Percentiles rank a stretch among this genome's conserved stretches.
These are phyloP conservation scores for Upupa epops DNA, from an alignment of 2,113 vertebrate species.

Conservation along the genomic window DNA sequence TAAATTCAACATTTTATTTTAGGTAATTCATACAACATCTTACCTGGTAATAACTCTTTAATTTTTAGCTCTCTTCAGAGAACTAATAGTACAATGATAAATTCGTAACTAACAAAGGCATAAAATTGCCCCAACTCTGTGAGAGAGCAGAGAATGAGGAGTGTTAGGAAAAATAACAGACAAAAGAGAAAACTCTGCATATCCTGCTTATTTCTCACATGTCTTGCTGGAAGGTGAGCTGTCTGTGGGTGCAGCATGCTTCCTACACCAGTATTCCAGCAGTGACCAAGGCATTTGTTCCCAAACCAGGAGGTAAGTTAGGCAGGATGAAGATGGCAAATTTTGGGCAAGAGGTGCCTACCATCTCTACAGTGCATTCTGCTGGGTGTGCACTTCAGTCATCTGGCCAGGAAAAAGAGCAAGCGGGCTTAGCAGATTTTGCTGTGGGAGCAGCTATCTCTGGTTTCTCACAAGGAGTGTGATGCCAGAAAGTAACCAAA, in stretches of 20 bases:
- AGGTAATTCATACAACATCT: background rate
- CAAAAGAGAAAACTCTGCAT: background rate
- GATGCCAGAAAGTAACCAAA: background rate
- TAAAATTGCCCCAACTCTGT: background rate
- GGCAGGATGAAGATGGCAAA: background rate
- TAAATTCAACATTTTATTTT: background rate
- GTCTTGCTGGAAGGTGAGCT: background rate
- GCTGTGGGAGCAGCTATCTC: background rate
- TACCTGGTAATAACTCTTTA: background rate
- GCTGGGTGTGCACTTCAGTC: background rate
- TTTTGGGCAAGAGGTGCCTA: background rate
- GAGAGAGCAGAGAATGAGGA: background rate
- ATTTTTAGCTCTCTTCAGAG: background rate
- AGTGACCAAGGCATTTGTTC: background rate
- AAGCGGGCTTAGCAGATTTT: background rate
- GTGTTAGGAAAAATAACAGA: background rate
- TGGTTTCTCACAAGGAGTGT: background rate
- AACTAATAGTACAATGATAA: background rate
- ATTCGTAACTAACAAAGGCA: background rate
- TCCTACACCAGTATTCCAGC: background rate
- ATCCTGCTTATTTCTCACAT: background rate
- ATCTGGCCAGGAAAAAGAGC: background rate
- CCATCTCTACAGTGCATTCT: background rate
- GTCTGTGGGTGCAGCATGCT: background rate
- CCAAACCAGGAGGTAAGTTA: background rate